Base-by-base conservation (phyloP, 2,797 vertebrate species). In the Brachymystax lenok region DNA sequence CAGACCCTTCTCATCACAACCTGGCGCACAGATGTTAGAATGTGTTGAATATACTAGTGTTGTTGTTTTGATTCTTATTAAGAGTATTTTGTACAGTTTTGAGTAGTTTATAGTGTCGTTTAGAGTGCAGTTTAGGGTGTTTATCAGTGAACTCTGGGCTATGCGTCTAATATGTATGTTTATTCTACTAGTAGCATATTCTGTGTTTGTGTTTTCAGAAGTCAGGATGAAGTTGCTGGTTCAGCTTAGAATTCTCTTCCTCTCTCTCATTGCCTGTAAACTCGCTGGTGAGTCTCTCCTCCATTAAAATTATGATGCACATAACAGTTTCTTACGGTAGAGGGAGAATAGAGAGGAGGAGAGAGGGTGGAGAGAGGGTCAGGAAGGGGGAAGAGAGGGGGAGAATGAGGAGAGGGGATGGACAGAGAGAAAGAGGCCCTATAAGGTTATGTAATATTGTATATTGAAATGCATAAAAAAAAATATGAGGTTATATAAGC, bases 201-300 rank as follows among this genome's bases (percentile, higher is more conserved):
- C 28, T 28, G 13, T 14, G 14, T 64, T 27, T n/a, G 12, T 68
- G 27, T 52, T 35, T 64, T 17, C 14, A 83, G 79, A 85, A 52
- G 73, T 13, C 8, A 86, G 77, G 71, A 95, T 94, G 94, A 94
- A 94, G 91, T 77, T 80, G 78, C 19, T 87, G 83, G 17, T 92
- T 14, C 80, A 83, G 75, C 52, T 92, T 61, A 46, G 86, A 61
- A 73, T 85, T 64, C 80, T 94, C 66, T 77, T 88, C 63, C 33
- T 92, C 78, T 90, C 87, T 77, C 78, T 91, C 75, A 76, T 89
- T 13, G 27, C 51, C 61, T 90, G 76, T 77, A 80, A 83, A 28
- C 83, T 90, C 66, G 80, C 61, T n/a, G 92, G 94, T 95, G 77
- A 94, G 66, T 74, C 2, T 13, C 7, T 59, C 13, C 63, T 17